Evolutionary conservation across 2,113 vertebrate species (phyloP).

Genomic region (Lophura nycthemera): DNA sequence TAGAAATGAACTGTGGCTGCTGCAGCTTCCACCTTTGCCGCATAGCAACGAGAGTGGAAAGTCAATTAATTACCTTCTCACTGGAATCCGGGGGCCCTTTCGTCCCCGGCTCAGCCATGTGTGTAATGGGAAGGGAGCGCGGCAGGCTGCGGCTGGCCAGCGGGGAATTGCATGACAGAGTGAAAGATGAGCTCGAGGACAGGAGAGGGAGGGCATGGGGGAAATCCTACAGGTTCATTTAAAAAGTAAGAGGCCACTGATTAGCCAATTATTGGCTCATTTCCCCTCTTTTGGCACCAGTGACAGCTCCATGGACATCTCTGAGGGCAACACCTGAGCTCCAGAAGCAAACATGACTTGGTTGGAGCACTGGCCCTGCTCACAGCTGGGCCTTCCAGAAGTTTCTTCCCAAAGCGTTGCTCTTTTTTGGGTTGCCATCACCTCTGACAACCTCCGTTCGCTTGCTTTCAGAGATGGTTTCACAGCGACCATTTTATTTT

Average conservation of each 20-base stretch:
- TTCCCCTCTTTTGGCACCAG: neutral
- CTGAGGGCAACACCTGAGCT: neutral
- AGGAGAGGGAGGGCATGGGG: neutral
- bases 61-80: conserved; percentile 83
- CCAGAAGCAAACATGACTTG: accelerated
- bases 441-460: neutral
- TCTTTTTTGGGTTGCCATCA: neutral
- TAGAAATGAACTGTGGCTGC: conserved; percentile 59
- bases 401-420: neutral
- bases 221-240: conserved; percentile 66
- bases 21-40: conserved; percentile 57
- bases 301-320: neutral
- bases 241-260: conserved; percentile 39
- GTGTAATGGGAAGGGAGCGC: conserved; percentile 90
- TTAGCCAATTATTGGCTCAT: neutral
- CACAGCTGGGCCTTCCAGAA: neutral
- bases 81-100: conserved; percentile 55
- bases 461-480: neutral
- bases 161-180: conserved; percentile 72
- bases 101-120: conserved; percentile 85
- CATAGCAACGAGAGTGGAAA: conserved; percentile 79
- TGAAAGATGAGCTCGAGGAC: conserved; percentile 66
- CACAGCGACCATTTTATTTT: neutral
- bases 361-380: neutral
- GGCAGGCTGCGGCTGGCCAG: conserved; percentile 77